These are phyloP conservation scores for Azorinus chamasolen DNA, from an alignment of 2,888 invertebrate genomes.

Conservation along the genomic window DNA sequence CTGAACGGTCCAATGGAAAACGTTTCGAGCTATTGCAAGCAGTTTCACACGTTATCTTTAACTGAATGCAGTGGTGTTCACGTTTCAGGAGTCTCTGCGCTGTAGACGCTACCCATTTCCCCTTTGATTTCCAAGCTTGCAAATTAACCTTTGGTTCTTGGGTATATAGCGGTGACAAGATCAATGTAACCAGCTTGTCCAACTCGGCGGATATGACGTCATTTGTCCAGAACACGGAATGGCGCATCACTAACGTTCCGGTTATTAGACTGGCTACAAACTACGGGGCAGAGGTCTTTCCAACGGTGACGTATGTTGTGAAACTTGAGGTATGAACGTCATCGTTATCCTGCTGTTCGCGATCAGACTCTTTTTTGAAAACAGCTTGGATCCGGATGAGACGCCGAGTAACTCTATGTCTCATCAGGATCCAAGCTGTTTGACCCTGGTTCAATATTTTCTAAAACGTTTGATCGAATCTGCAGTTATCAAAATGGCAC, in stretches of 20 bases:
- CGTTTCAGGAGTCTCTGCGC: conserved; percentile 78
- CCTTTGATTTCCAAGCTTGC: conserved; percentile 97
- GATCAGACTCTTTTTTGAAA: no score
- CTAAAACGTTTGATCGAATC: no score
- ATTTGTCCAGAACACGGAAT: conserved; percentile 66
- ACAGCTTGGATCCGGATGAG: background rate
- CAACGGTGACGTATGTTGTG: conserved; percentile 50
- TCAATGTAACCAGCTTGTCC: conserved; percentile 51
- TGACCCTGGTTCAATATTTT: no score
- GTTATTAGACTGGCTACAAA: conserved; percentile 26
- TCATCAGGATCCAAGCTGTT: no score
- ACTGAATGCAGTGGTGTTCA: no score
- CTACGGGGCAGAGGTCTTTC: conserved; percentile 48
- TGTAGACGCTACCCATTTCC: conserved; percentile 80
- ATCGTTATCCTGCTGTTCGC: background rate
- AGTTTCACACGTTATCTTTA: no score
- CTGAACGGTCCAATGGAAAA: no score
- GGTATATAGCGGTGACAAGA: conserved; percentile 89
- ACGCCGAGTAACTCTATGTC: background rate
- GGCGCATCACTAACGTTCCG: conserved; percentile 49
- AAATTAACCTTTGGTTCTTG: conserved; percentile 99
- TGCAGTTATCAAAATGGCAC: no score
- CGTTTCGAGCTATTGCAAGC: no score
- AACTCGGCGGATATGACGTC: conserved; percentile 43
- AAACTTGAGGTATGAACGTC: conserved; percentile 48